Evolutionary conservation across 2,797 vertebrate genomes (phyloP).

Genomic region (Oophaga sylvatica): DNA sequence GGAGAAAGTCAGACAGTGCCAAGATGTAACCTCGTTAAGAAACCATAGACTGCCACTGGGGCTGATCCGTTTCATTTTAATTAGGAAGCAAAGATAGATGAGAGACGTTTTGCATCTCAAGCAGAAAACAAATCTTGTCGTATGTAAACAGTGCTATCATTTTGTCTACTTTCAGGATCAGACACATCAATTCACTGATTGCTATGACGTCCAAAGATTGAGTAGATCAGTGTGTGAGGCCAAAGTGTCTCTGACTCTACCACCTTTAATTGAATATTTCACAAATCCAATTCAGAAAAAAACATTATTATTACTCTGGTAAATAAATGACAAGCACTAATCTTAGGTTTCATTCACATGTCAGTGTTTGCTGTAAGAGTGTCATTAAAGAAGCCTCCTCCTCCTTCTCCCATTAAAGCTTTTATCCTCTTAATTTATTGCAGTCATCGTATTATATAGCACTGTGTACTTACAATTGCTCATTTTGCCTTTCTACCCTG

Average conservation of each 20-base stretch:
- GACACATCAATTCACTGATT: constrained; percentile 13
- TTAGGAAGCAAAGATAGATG: constrained; percentile 52
- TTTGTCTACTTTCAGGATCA: constrained; percentile 17
- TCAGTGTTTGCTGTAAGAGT: too few relatives aligned
- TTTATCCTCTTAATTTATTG: too few relatives aligned
- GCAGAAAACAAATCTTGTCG: constrained; percentile 40
- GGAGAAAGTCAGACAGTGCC: constrained; percentile 53
- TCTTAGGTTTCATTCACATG: not conserved
- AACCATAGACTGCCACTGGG: constrained; percentile 49
- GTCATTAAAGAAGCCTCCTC: too few relatives aligned
- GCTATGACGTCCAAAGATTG: not conserved
- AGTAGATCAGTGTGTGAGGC: constrained; percentile 1
- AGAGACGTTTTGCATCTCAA: constrained; percentile 49
- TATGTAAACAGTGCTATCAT: constrained; percentile 37
- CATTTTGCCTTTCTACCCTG: too few relatives aligned
- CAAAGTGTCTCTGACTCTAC: not conserved
- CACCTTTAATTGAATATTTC: not conserved
- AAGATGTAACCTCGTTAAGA: constrained; percentile 60
- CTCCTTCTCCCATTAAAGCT: too few relatives aligned
- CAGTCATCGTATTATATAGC: too few relatives aligned
- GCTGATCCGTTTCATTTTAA: constrained; percentile 56
- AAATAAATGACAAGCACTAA: not conserved
- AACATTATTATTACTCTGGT: not conserved
- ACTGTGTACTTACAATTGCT: too few relatives aligned
- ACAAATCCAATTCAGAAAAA: not conserved